Percentiles rank a stretch among this genome's conserved stretches.
Conservation (phyloP, 2,888 invertebrate genomes). For the Agrotis clavis region DNA sequence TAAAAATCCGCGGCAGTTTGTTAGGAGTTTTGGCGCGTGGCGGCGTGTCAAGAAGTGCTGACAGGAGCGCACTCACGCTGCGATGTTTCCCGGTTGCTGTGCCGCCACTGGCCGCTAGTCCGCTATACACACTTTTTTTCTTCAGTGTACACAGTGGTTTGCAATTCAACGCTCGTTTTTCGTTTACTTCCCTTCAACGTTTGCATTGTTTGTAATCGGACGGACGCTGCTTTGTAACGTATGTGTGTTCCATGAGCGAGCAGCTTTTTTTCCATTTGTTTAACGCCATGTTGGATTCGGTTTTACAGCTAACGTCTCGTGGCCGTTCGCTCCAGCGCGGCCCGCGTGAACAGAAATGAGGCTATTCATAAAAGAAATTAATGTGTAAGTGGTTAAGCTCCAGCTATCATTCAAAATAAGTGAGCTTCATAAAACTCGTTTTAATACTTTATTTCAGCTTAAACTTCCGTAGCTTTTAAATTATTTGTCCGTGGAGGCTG, state of each 20-base stretch:
- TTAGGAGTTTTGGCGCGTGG: slow-evolving; percentile 75
- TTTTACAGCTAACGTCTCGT: slow-evolving; percentile 60
- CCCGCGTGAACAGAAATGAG: slow-evolving; percentile 66
- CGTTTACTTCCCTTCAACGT: slow-evolving; percentile 80
- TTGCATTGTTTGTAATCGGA: slow-evolving; percentile 80
- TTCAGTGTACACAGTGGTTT: slow-evolving; percentile 75
- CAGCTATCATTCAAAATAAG: slow-evolving; percentile 85
- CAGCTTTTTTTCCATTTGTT: slow-evolving; percentile 74
- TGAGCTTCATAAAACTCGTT: slow-evolving; percentile 85
- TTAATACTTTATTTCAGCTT: slow-evolving; percentile 89
- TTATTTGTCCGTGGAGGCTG: slow-evolving; percentile 88
- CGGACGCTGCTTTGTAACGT: slow-evolving; percentile 76
- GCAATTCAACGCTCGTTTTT: slow-evolving; percentile 81
- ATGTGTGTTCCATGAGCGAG: slow-evolving; percentile 71
- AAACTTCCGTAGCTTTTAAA: slow-evolving; percentile 88
- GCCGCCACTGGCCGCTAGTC: slow-evolving; percentile 20
- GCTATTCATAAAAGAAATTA: slow-evolving; percentile 82
- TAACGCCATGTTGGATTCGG: slow-evolving; percentile 74
- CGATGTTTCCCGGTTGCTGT: slow-evolving; percentile 65
- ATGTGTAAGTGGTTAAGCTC: slow-evolving; percentile 82
- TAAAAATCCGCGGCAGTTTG: slow-evolving; percentile 80
- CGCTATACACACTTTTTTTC: slow-evolving; percentile 67
- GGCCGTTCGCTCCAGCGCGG: slow-evolving; percentile 22
- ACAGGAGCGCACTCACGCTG: slow-evolving; percentile 67
- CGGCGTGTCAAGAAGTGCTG: slow-evolving; percentile 65